These are phyloP conservation scores for Ellobius talpinus DNA, from an alignment of 2,113 vertebrate genomes.

Conservation along the genomic window DNA sequence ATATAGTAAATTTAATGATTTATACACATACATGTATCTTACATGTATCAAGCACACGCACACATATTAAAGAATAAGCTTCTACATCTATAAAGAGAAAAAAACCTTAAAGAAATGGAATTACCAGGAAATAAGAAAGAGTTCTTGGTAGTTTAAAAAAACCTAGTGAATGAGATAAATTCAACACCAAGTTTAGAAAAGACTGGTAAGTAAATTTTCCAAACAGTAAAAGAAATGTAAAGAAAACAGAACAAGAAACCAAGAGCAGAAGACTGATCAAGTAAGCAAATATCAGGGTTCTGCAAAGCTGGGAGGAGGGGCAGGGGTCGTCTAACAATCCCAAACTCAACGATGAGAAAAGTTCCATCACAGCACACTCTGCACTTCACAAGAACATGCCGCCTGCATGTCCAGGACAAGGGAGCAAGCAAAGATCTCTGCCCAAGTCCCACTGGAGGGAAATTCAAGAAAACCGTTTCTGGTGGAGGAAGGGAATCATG, in stretches of 20 bases:
- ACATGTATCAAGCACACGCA: background rate
- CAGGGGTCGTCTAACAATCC: background rate
- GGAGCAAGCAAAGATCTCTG: background rate
- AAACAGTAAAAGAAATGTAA: background rate
- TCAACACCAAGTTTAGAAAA: conserved; percentile 35
- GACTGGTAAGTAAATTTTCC: background rate
- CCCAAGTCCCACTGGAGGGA: background rate
- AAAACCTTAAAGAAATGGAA: background rate
- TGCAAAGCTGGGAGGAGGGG: background rate
- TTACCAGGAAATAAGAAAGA: background rate
- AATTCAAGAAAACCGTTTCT: background rate
- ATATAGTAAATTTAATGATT: background rate
- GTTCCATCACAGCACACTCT: background rate
- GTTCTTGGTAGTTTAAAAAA: background rate
- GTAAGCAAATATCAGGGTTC: background rate
- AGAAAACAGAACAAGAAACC: background rate
- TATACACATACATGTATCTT: background rate
- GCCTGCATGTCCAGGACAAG: background rate
- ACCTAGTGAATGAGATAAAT: background rate
- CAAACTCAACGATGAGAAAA: background rate
- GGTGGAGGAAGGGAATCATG: background rate
- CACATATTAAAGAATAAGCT: background rate
- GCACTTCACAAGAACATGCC: background rate
- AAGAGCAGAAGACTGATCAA: background rate
- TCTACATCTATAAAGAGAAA: background rate